Conservation (phyloP, 2,797 vertebrate species). For the Picus viridis region DNA sequence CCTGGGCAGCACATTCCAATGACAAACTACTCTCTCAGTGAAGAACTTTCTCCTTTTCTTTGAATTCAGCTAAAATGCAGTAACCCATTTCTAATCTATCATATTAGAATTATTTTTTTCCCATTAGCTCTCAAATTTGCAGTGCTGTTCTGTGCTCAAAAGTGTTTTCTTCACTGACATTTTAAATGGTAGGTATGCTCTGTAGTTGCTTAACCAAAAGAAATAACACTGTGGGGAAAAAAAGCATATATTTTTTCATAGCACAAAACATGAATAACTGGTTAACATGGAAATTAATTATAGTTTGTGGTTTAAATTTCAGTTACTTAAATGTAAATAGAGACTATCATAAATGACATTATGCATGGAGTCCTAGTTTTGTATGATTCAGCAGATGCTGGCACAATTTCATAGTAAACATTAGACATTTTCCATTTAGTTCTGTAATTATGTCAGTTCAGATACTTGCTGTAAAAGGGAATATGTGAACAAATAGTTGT, state of each 20-base stretch:
- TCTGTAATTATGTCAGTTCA: neutral
- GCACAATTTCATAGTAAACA: neutral
- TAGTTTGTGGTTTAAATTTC: constrained; percentile 4
- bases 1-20: too few species aligned
- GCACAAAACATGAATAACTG: neutral
- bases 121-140: neutral
- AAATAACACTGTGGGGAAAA: neutral
- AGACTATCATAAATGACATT: neutral
- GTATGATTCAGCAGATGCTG: neutral
- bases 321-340: constrained; percentile 8
- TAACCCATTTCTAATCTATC: neutral
- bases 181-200: constrained; percentile 20
- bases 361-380: neutral
- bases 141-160: neutral
- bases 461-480: neutral
- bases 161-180: neutral
- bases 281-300: neutral
- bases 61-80: neutral
- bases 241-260: neutral
- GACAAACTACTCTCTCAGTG: too few species aligned
- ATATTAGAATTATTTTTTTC: neutral
- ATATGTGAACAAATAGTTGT: neutral
- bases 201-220: neutral
- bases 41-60: neutral
- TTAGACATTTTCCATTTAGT: neutral